Evolutionary conservation across 2,797 vertebrate genomes (phyloP).

Genomic region (Mus minutoides): DNA sequence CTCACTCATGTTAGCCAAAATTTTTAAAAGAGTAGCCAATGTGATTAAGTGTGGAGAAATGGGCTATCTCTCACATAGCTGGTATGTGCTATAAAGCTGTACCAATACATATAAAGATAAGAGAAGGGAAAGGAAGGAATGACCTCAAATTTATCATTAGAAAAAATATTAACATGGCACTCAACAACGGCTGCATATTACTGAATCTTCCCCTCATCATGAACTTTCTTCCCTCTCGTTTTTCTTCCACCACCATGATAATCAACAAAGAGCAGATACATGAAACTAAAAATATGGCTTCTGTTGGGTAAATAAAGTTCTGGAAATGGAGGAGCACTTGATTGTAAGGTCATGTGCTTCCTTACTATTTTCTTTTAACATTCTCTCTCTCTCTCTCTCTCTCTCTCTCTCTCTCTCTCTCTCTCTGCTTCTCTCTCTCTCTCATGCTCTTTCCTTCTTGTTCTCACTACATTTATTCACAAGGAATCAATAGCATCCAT

Average conservation of each 20-base stretch:
- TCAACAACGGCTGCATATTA: not conserved
- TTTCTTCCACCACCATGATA: not conserved
- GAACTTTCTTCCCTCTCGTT: not conserved
- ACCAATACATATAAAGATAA: not conserved
- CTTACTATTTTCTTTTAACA: not conserved
- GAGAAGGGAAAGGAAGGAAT: not conserved
- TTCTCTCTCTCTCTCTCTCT: not conserved
- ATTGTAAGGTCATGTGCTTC: not conserved
- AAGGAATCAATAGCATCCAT: not conserved
- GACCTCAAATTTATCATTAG: not conserved
- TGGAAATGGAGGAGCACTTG: not conserved
- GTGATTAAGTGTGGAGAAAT: not conserved
- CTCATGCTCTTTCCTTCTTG: too few species aligned
- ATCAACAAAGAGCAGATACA: not conserved
- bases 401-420: not conserved
- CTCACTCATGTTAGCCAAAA: not conserved
- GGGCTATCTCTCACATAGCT: not conserved
- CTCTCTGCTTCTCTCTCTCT: not conserved
- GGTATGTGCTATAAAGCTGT: not conserved
- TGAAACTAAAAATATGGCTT: constrained; percentile 2
- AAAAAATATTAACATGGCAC: not conserved
- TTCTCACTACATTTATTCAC: not conserved
- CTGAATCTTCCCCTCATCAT: not conserved
- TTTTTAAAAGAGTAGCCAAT: not conserved
- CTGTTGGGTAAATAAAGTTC: not conserved